phyloP scores from a whole-genome alignment of 2,797 vertebrate genomes.

The Enteromius mattozi region DNA sequence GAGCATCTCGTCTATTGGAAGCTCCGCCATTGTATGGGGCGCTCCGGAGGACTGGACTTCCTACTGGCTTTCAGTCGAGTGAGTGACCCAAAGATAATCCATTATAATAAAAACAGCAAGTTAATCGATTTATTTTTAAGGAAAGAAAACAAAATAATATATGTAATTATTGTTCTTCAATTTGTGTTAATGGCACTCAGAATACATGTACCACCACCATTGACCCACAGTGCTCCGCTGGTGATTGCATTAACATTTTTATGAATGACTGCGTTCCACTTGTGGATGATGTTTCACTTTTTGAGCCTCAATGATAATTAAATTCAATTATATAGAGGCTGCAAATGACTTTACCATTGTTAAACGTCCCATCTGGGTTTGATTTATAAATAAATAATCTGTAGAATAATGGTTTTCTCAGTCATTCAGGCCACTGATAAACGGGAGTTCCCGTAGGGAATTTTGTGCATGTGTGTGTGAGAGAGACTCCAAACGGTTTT shows the following conservation, averaged over 20 bases:
- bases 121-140: slow-evolving; percentile 2
- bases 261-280: slow-evolving; percentile 2
- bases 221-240: not conserved
- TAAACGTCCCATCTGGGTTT: slow-evolving; percentile 19
- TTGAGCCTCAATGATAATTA: slow-evolving; percentile 1
- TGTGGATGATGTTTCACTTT: slow-evolving; percentile 23
- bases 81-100: slow-evolving; percentile 44
- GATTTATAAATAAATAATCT: slow-evolving; percentile 25
- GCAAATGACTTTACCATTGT: slow-evolving; percentile 17
- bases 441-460: not conserved
- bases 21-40: slow-evolving; percentile 85
- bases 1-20: slow-evolving; percentile 91
- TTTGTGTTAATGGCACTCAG: slow-evolving; percentile 3
- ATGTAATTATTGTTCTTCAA: not conserved
- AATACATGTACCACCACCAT: not conserved
- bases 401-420: not conserved
- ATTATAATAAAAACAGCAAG: not conserved
- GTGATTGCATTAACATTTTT: slow-evolving; percentile 30
- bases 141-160: not conserved
- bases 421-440: not conserved
- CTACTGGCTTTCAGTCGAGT: slow-evolving; percentile 90
- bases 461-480: not conserved
- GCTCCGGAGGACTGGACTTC: slow-evolving; percentile 85
- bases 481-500: not conserved
- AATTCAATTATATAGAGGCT: slow-evolving; percentile 4